phyloP scores from a whole-genome alignment of 30 jellyfish, hydroid and myxozoan genomes.

The Aurelia aurita region DNA sequence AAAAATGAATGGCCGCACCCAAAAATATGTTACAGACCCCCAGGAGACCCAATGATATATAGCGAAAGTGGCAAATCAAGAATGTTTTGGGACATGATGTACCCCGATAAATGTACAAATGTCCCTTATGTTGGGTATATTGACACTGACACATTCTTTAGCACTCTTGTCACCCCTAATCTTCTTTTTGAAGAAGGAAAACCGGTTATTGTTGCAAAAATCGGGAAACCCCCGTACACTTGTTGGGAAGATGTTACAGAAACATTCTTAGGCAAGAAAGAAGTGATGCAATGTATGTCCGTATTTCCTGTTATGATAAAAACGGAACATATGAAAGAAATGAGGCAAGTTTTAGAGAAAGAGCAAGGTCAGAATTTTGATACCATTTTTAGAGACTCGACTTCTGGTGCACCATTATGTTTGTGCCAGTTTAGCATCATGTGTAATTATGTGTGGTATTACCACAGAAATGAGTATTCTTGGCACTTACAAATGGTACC shows the following conservation, averaged over 20 bases:
- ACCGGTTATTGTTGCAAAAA: constrained; percentile 59
- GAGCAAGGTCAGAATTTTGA: constrained; percentile 47
- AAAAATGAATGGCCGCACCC: constrained; percentile 68
- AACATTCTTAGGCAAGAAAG: constrained; percentile 52
- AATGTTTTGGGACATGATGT: constrained; percentile 70
- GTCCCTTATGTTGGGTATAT: constrained; percentile 66
- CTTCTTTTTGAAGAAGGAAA: constrained; percentile 50
- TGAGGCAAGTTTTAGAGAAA: constrained; percentile 52
- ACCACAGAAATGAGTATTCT: constrained; percentile 71
- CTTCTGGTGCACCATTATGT: constrained; percentile 9
- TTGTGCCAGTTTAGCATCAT: constrained; percentile 65
- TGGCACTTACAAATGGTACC: constrained; percentile 73
- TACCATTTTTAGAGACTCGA: constrained; percentile 9
- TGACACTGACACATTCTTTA: constrained; percentile 72
- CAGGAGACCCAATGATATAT: constrained; percentile 23
- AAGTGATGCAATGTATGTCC: constrained; percentile 69
- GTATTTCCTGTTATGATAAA: constrained; percentile 68
- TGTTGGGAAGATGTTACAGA: constrained; percentile 58
- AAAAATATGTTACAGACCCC: constrained; percentile 46
- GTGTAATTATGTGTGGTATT: constrained; percentile 75
- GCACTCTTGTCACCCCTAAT: constrained; percentile 63
- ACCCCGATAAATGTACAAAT: constrained; percentile 63
- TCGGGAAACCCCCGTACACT: constrained; percentile 35
- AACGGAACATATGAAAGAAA: constrained; percentile 38
- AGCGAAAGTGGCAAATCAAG: constrained; percentile 47